Conservation (phyloP, 2,888 invertebrate species). For the Limnephilus auricula region DNA sequence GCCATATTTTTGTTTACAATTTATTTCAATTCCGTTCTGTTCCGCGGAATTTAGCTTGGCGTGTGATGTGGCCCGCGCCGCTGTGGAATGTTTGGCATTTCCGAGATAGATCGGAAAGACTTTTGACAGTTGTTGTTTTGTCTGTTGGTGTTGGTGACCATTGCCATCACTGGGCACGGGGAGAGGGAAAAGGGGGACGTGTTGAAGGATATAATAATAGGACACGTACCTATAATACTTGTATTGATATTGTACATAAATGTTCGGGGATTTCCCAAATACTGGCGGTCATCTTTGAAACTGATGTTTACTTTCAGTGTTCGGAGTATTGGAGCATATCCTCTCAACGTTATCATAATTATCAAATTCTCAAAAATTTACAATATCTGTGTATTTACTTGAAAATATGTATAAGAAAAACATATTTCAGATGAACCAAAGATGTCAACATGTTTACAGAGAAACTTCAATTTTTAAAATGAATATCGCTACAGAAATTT, state of each 20-base stretch:
- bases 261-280: neutral
- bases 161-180: neutral
- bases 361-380: neutral
- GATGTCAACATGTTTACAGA: neutral
- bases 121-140: slow-evolving; percentile 36
- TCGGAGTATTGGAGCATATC: neutral
- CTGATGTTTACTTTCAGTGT: neutral
- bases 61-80: slow-evolving; percentile 39
- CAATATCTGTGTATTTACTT: neutral
- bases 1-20: neutral
- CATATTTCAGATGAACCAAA: neutral
- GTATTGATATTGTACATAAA: neutral
- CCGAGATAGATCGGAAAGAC: slow-evolving; percentile 55
- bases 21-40: neutral
- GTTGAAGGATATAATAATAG: neutral
- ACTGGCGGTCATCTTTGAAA: neutral
- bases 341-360: neutral
- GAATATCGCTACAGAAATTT: neutral
- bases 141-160: neutral
- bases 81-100: slow-evolving; percentile 55
- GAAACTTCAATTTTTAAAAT: neutral
- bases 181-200: neutral
- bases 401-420: neutral
- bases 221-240: neutral
- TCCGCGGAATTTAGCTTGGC: neutral